Evolutionary conservation across 2,888 invertebrate species (phyloP).

Genomic region (Stenichneumon culpator): DNA sequence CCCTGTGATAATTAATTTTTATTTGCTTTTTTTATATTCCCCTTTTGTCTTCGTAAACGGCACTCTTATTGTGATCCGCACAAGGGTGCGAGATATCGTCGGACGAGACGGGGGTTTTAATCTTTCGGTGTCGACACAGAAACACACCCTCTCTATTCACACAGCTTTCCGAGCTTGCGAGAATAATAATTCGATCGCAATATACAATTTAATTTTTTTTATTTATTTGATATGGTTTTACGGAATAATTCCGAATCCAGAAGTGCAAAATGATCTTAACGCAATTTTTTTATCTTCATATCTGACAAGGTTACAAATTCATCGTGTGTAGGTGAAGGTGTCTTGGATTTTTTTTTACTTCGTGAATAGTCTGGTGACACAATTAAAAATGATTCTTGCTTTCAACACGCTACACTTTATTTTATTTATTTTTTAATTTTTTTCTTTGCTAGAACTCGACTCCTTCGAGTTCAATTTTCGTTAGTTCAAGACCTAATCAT

Average conservation of each 20-base stretch:
- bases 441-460: conserved; percentile 15
- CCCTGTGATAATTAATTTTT: conserved; percentile 54
- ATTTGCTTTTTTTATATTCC: conserved; percentile 34
- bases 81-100: conserved; percentile 16
- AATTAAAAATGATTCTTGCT: conserved; percentile 46
- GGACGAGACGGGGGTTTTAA: conserved; percentile 16
- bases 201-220: conserved; percentile 58
- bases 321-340: conserved; percentile 35
- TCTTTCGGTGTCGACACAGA: conserved; percentile 24
- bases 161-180: conserved; percentile 23
- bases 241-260: conserved; percentile 43
- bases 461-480: conserved; percentile 31
- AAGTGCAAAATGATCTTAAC: conserved; percentile 53
- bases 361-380: conserved; percentile 43
- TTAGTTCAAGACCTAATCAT: conserved; percentile 47
- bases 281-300: conserved; percentile 23
- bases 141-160: conserved; percentile 3
- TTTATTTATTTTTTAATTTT: not conserved
- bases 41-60: conserved; percentile 19
- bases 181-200: conserved; percentile 52
- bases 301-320: conserved; percentile 57
- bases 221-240: conserved; percentile 64
- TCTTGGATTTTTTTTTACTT: conserved; percentile 19
- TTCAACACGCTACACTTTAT: conserved; percentile 37
- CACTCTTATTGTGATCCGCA: conserved; percentile 18